These are phyloP conservation scores for Mareca penelope DNA, from an alignment of 2,797 vertebrate species.

Conservation along the genomic window DNA sequence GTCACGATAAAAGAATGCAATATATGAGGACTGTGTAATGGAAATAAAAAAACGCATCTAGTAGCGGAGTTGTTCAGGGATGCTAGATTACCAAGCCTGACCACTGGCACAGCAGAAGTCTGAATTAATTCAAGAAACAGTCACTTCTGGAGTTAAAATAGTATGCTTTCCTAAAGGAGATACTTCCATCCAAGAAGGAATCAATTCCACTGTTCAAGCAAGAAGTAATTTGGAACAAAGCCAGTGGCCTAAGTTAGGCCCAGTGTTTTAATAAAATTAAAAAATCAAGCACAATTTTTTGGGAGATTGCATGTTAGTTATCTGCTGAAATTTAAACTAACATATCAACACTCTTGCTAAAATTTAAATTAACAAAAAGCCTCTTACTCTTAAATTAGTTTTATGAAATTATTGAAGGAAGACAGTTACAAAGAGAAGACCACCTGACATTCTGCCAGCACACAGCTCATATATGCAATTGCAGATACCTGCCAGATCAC, in stretches of 20 bases:
- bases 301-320: neutral
- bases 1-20: neutral
- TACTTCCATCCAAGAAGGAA: neutral
- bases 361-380: neutral
- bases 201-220: neutral
- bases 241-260: neutral
- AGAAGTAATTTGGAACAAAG: neutral
- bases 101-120: neutral
- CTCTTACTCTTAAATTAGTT: neutral
- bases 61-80: neutral
- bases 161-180: neutral
- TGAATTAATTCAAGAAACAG: neutral
- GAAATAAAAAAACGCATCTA: neutral
- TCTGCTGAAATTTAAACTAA: slow-evolving; percentile 5
- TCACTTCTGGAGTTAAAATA: neutral
- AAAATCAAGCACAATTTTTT: neutral
- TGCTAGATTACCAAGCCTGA: neutral
- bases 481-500: neutral
- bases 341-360: neutral
- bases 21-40: neutral
- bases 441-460: neutral
- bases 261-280: neutral
- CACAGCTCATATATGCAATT: neutral
- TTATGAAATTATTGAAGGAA: neutral
- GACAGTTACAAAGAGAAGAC: neutral